Percentiles rank a stretch among this genome's conserved stretches.
Conservation (phyloP, 2,797 vertebrate genomes). For the Tarsius wallacei region DNA sequence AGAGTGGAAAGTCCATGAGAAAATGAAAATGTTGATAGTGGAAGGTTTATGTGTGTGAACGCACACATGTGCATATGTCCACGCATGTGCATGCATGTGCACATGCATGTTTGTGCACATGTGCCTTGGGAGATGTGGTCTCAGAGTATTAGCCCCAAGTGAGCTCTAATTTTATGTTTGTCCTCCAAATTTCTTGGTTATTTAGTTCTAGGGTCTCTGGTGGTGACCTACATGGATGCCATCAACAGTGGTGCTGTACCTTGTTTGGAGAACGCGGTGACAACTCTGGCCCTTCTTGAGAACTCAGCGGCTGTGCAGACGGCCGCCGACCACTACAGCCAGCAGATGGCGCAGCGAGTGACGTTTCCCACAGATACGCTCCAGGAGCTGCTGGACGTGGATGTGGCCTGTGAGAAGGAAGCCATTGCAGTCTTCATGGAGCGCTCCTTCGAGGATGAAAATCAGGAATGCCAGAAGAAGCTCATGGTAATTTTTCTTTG, state of each 20-base stretch:
- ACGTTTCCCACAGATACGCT: constrained; percentile 64
- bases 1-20: neutral
- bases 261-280: constrained; percentile 85
- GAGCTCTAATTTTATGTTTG: neutral
- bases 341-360: neutral
- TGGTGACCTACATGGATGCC: constrained; percentile 79
- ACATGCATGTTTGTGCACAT: too few relatives aligned
- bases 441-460: constrained; percentile 80
- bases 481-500: constrained; percentile 70
- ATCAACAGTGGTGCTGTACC: constrained; percentile 84
- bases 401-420: constrained; percentile 63
- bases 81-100: too few relatives aligned
- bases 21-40: neutral
- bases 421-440: constrained; percentile 77
- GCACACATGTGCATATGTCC: neutral
- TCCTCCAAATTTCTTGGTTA: neutral
- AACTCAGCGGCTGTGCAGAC: constrained; percentile 67
- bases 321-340: constrained; percentile 56
- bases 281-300: constrained; percentile 78
- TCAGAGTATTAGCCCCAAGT: neutral
- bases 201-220: constrained; percentile 85
- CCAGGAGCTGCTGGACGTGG: constrained; percentile 77
- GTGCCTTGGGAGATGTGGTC: neutral
- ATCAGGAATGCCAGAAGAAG: neutral
- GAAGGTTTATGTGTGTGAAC: neutral